A percentile compares a stretch with the other conserved stretches of the same genome.
Conservation (phyloP, 2,888 invertebrate species). For the Lithophane leautieri region DNA sequence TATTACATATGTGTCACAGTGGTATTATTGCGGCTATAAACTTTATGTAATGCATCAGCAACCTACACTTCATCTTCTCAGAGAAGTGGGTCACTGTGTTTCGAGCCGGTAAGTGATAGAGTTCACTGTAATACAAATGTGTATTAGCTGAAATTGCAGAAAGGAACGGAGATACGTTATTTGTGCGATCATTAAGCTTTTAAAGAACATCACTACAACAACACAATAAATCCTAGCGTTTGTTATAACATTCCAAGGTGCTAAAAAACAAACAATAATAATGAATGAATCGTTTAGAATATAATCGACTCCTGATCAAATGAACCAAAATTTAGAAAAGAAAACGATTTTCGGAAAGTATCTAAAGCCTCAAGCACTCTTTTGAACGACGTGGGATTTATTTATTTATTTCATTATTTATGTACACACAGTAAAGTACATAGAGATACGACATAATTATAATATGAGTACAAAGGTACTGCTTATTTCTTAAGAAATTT, state of each 20-base stretch:
- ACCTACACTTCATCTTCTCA: slow-evolving; percentile 5
- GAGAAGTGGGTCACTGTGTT: slow-evolving; percentile 20
- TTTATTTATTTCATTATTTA: no score
- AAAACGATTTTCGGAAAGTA: background rate
- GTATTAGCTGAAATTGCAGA: background rate
- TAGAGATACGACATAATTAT: no score
- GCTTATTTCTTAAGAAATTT: no score
- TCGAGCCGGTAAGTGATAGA: background rate
- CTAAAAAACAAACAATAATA: background rate
- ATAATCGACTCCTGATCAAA: background rate
- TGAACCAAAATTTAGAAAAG: background rate
- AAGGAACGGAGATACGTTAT: background rate
- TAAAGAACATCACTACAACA: background rate
- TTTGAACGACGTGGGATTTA: no score
- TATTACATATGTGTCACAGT: background rate
- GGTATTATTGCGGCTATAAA: slow-evolving; percentile 14
- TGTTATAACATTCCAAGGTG: background rate
- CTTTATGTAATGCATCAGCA: background rate
- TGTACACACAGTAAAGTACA: no score
- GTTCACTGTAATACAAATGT: background rate
- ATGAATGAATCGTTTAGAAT: background rate
- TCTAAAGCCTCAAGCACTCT: no score
- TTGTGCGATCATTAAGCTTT: no score
- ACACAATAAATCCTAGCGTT: background rate
- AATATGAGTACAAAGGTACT: no score